Conservation (phyloP, 2,888 invertebrate species). For the Hirtodrosophila cameraria region DNA sequence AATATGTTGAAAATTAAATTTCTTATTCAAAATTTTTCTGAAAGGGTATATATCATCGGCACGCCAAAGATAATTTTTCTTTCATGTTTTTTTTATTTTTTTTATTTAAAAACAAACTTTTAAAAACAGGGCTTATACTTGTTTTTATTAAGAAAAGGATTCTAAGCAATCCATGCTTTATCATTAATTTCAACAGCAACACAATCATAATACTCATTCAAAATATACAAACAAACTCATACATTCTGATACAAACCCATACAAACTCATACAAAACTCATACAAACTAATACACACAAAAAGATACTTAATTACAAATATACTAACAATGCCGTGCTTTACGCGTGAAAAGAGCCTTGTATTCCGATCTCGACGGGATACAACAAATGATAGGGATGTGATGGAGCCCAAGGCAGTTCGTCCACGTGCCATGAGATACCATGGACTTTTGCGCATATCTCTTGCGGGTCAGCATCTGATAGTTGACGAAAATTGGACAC, state of each 20-base stretch:
- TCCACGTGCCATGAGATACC: constrained; percentile 71
- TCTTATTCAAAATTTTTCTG: too few relatives aligned
- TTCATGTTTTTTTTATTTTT: too few relatives aligned
- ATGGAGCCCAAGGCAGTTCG: constrained; percentile 77
- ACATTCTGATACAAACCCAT: too few relatives aligned
- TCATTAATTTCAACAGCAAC: background rate
- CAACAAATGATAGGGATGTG: constrained; percentile 31
- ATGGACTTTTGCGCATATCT: constrained; percentile 81
- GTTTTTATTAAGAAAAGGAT: too few relatives aligned
- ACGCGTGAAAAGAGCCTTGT: constrained; percentile 45
- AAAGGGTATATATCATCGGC: too few relatives aligned
- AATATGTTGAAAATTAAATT: too few relatives aligned
- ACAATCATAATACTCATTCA: background rate
- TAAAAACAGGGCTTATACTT: too few relatives aligned
- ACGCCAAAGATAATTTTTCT: too few relatives aligned
- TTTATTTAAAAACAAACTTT: too few relatives aligned
- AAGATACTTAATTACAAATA: constrained; percentile 2
- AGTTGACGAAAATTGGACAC: constrained; percentile 81
- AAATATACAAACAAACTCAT: too few relatives aligned
- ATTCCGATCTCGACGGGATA: constrained; percentile 38
- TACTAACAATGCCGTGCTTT: constrained; percentile 57
- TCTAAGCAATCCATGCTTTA: constrained; percentile 2
- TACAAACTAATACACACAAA: constrained; percentile 29
- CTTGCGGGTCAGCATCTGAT: constrained; percentile 80
- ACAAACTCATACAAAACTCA: constrained; percentile 39